These are phyloP conservation scores for Hormaphis cornu DNA, from an alignment of 1,140 invertebrate species.

Conservation along the genomic window DNA sequence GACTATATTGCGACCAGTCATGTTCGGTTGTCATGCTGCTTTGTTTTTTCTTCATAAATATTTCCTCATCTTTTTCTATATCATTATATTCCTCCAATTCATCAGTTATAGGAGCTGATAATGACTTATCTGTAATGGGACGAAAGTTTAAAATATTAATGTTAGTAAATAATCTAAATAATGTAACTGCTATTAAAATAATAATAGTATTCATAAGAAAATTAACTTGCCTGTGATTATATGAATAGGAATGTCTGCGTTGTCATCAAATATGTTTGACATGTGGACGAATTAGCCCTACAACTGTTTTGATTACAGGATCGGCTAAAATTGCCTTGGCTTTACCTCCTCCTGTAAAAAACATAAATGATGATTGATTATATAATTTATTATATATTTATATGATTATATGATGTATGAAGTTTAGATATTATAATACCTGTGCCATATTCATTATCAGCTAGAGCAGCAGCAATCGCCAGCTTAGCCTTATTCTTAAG, in stretches of 20 bases:
- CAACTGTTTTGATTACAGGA: background rate
- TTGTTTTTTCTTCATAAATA: no score
- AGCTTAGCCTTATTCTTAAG: background rate
- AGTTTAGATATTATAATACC: background rate
- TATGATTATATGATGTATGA: background rate
- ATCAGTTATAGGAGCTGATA: no score
- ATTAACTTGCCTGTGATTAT: background rate
- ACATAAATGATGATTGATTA: background rate
- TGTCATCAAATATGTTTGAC: background rate
- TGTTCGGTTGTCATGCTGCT: background rate
- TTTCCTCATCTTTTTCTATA: no score
- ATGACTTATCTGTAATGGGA: no score
- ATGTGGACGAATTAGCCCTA: background rate
- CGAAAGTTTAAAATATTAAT: no score
- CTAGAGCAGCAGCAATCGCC: background rate
- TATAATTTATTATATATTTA: background rate
- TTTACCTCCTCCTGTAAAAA: slow-evolving; percentile 4
- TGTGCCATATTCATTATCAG: background rate
- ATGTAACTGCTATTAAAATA: no score
- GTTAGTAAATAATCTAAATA: no score
- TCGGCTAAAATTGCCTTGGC: background rate
- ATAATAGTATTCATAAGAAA: no score
- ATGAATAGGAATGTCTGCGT: background rate
- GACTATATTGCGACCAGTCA: background rate
- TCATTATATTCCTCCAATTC: no score